Percentiles rank a stretch among this genome's conserved stretches.
Conservation (phyloP, 2,797 vertebrate species). For the Melanotaenia pygmaea region DNA sequence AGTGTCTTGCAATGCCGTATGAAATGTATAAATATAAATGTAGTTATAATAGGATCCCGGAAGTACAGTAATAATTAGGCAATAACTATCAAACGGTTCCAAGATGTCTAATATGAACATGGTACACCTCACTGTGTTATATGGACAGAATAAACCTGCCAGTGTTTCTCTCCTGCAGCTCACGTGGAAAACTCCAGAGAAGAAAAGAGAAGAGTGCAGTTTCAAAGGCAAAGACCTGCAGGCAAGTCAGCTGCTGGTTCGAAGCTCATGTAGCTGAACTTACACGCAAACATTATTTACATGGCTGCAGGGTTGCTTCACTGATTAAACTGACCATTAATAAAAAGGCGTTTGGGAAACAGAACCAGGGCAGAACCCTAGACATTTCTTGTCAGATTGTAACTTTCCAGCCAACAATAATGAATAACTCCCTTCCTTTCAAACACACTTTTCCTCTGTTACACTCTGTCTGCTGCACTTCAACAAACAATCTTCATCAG, state of each 20-base stretch:
- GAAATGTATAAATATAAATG: slow-evolving; percentile 36
- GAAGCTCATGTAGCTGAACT: slow-evolving; percentile 34
- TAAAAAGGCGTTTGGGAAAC: slow-evolving; percentile 29
- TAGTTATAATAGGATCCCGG: slow-evolving; percentile 20
- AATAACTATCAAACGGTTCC: slow-evolving; percentile 26
- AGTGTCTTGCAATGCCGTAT: slow-evolving; percentile 9
- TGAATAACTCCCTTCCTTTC: slow-evolving; percentile 47
- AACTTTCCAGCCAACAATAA: slow-evolving; percentile 58
- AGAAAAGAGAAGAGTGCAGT: slow-evolving; percentile 90
- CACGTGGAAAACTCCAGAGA: slow-evolving; percentile 88
- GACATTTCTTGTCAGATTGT: slow-evolving; percentile 52
- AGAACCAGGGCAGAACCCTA: slow-evolving; percentile 32
- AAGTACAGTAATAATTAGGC: slow-evolving; percentile 27
- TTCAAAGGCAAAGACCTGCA: slow-evolving; percentile 97
- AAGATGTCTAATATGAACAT: slow-evolving; percentile 16
- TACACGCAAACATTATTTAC: slow-evolving; percentile 32
- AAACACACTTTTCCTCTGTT: slow-evolving; percentile 28
- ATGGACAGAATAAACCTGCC: slow-evolving; percentile 28
- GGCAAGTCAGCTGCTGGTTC: slow-evolving; percentile 75
- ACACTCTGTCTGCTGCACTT: slow-evolving; percentile 5
- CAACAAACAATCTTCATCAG: neutral
- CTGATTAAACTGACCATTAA: slow-evolving; percentile 28
- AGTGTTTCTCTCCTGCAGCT: slow-evolving; percentile 80
- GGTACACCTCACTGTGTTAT: slow-evolving; percentile 21
- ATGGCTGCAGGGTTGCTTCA: slow-evolving; percentile 15